phyloP scores from a whole-genome alignment of 2,888 invertebrate genomes.

The Orthonevra nobilis region DNA sequence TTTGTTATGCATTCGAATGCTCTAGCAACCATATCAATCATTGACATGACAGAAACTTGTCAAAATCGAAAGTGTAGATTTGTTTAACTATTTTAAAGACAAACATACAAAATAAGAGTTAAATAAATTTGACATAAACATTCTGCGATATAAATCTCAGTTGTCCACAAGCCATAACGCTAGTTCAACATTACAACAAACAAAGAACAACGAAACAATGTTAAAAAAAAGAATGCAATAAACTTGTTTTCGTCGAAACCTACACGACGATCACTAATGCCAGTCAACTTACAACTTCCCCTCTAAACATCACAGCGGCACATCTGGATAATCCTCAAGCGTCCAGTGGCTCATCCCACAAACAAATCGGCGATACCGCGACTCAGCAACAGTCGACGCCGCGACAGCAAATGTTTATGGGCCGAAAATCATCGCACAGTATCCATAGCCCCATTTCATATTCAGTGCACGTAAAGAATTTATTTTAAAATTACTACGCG shows the following conservation, averaged over 20 bases:
- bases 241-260: conserved; percentile 36
- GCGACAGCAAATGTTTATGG: conserved; percentile 60
- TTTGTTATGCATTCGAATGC: conserved; percentile 53
- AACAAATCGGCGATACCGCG: too few species aligned
- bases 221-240: conserved; percentile 13
- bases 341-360: conserved; percentile 32
- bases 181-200: conserved; percentile 21
- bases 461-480: conserved; percentile 66
- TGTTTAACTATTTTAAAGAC: conserved; percentile 26
- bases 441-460: conserved; percentile 52
- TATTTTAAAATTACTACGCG: conserved; percentile 63
- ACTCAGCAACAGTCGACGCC: too few species aligned
- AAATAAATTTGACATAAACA: conserved; percentile 63
- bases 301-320: conserved; percentile 38
- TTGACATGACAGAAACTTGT: background rate
- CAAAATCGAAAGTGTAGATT: conserved; percentile 30
- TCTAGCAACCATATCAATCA: conserved; percentile 5
- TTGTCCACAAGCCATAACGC: conserved; percentile 42
- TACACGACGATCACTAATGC: conserved; percentile 42
- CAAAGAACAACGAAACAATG: conserved; percentile 1
- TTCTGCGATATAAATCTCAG: conserved; percentile 54
- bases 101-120: too few species aligned
- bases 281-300: conserved; percentile 9
- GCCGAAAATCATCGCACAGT: conserved; percentile 50
- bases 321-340: conserved; percentile 51